A percentile compares a stretch with the other conserved stretches of the same genome.
phyloP scores from a whole-genome alignment of 2,797 vertebrate species.

The Channallabes apus region DNA sequence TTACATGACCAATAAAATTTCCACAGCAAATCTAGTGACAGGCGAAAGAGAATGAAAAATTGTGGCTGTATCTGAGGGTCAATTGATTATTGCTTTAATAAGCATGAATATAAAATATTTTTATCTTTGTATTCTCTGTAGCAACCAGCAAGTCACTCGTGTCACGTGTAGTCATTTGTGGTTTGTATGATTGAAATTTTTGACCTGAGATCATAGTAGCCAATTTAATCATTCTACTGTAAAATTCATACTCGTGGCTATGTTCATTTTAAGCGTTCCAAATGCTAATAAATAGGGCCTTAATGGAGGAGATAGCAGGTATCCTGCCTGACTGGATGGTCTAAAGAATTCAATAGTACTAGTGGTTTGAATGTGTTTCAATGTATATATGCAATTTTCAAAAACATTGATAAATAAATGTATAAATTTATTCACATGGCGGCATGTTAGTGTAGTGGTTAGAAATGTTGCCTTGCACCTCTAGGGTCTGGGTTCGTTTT shows the following conservation, averaged over 20 bases:
- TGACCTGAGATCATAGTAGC: neutral
- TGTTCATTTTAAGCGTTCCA: neutral
- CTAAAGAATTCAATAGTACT: neutral
- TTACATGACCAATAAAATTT: neutral
- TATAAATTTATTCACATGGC: neutral
- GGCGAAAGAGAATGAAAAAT: neutral
- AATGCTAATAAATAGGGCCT: neutral
- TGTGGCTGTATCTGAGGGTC: neutral
- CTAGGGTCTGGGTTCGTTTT: too few species aligned
- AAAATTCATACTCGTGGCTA: neutral
- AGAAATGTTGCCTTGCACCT: too few species aligned
- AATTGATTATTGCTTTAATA: too few species aligned
- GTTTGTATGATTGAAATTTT: neutral
- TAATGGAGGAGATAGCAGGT: neutral
- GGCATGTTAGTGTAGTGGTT: too few species aligned
- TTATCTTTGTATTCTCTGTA: neutral
- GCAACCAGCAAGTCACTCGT: neutral
- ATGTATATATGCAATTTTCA: neutral
- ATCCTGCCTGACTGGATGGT: neutral
- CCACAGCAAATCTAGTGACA: neutral
- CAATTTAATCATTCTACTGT: neutral
- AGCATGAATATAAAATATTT: neutral
- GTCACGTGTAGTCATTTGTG: neutral
- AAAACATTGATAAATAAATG: neutral
- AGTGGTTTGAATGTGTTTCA: neutral